These are phyloP conservation scores for Oxyscelio sp. DNA, from an alignment of 2,888 invertebrate genomes.

Conservation along the genomic window DNA sequence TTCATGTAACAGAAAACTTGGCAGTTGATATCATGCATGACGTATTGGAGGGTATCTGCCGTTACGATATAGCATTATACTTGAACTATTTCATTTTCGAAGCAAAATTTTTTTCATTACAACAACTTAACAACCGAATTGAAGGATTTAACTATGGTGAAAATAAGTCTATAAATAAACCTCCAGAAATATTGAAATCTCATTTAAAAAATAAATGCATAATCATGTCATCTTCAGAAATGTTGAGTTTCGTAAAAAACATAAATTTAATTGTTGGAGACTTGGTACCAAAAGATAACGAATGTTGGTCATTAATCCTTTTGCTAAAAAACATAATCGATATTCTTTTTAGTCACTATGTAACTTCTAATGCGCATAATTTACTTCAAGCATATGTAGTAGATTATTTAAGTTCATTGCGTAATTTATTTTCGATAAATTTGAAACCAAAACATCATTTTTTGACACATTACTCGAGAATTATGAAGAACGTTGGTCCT, in stretches of 20 bases:
- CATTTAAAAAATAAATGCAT: slow-evolving; percentile 35
- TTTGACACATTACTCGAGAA: background rate
- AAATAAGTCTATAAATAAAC: slow-evolving; percentile 40
- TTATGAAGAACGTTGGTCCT: background rate
- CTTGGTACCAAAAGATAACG: slow-evolving; percentile 21
- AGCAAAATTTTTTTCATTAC: too few relatives aligned
- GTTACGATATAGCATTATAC: too few relatives aligned
- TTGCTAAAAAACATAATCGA: background rate
- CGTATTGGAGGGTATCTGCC: too few relatives aligned
- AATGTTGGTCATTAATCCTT: slow-evolving; percentile 31
- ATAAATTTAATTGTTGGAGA: slow-evolving; percentile 50
- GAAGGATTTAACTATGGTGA: slow-evolving; percentile 51
- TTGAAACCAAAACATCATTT: slow-evolving; percentile 10
- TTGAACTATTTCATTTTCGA: too few relatives aligned
- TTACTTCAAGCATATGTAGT: background rate
- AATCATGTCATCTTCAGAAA: slow-evolving; percentile 28
- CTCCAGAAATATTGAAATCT: slow-evolving; percentile 23
- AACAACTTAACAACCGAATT: slow-evolving; percentile 41
- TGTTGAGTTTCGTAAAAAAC: slow-evolving; percentile 29
- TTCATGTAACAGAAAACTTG: background rate
- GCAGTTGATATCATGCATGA: slow-evolving; percentile 1
- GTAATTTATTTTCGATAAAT: background rate
- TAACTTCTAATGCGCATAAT: background rate
- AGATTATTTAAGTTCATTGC: slow-evolving; percentile 5
- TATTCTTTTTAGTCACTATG: background rate